Base-by-base conservation (phyloP, 2,113 vertebrate species). In the Onychostruthus taczanowskii region DNA sequence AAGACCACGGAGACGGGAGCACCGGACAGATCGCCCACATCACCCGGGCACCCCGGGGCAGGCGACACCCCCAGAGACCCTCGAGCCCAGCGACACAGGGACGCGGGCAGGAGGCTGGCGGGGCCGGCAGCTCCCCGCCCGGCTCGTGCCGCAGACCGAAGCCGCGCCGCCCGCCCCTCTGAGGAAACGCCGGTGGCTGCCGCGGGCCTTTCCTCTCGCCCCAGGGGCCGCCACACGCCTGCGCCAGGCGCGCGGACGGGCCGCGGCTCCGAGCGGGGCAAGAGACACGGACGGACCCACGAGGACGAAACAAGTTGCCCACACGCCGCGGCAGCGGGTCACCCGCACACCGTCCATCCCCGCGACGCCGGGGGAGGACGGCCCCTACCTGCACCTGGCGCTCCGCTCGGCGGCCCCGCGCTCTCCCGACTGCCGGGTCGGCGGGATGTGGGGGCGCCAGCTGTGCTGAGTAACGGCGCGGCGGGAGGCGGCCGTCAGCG, bases 381-480 rank as follows among this genome's bases (percentile, higher is more conserved):
- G 46, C 22, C 28, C 64, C 8, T 87, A 95, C 93, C 94, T 90
- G 84, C 80, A 49, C 43, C 58, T 4, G 67, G 52, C 62, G 24
- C 27, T 77, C 59, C 55, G 46, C 79, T 59, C 46, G 66, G 50
- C 72, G 44, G 52, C 35, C n/a, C 72, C 46, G 33, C 69, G 20
- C 56, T 39, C 67, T 70, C 70, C 82, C 30, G 46, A 14, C 62
- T 56, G 21, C 52, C 33, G 35, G 24, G 30, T 9, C n/a, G 37
- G 73, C 39, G 41, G 35, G 37, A 50, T 49, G 77, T 77, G n/a
- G 73, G 26, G 28, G 67, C 53, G 84, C 61, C 73, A 44, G 90
- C 94, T 94, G 76, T 95, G 97, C 97, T 94, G 96, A 97, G 92
- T 96, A 98, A 98, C 93, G 95, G 95, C 86, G 24, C 33, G 27